Conservation (phyloP, 2,797 vertebrate genomes). For the Falco novaeseelandiae region DNA sequence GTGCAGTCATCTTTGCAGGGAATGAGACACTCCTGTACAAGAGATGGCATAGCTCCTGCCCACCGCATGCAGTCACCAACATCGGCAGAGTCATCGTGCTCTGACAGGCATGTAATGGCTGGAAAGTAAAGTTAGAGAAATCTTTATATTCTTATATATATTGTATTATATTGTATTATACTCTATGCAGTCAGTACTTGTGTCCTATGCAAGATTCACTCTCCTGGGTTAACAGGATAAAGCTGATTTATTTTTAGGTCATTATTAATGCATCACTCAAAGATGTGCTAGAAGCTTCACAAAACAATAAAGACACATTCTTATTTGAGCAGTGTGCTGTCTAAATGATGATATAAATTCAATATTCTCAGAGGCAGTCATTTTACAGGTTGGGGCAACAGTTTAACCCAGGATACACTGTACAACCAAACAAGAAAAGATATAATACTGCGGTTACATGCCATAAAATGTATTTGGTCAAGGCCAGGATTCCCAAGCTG, state of each 20-base stretch:
- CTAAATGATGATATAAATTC: not conserved
- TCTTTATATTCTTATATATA: not conserved
- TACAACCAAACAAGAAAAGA: not conserved
- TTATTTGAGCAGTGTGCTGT: not conserved
- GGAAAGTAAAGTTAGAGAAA: constrained; percentile 22
- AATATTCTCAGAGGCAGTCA: not conserved
- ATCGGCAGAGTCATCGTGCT: constrained; percentile 76
- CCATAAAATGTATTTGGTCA: not conserved
- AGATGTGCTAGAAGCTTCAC: not conserved
- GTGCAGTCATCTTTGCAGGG: constrained; percentile 92
- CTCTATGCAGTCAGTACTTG: not conserved
- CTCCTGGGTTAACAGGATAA: not conserved
- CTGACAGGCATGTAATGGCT: constrained; percentile 86
- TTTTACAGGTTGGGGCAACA: not conserved
- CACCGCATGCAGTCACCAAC: constrained; percentile 84
- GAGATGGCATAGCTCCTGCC: constrained; percentile 83
- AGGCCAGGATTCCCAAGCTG: not conserved
- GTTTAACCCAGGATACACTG: not conserved
- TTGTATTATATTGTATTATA: no score
- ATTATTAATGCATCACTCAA: not conserved
- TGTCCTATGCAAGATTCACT: not conserved
- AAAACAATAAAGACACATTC: not conserved
- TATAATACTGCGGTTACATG: not conserved
- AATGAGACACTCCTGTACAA: constrained; percentile 83
- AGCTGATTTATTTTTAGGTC: not conserved